Evolutionary conservation across 2,113 vertebrate species (phyloP).

Genomic region (Calyptommatus sinebrachiatus): DNA sequence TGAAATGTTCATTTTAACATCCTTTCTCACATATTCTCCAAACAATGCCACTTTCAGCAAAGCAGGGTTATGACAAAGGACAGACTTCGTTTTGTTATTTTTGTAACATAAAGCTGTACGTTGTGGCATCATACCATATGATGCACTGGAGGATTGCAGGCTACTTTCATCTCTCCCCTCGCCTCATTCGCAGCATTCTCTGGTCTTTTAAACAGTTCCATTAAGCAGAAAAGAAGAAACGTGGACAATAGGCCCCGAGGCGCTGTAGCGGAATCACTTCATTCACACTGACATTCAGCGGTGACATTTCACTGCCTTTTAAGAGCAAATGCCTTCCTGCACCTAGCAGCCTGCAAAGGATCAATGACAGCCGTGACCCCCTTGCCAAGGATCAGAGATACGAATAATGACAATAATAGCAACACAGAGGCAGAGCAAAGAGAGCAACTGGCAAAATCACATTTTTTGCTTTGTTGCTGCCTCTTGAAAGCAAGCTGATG

Average conservation of each 20-base stretch:
- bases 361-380: neutral
- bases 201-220: conserved; percentile 48
- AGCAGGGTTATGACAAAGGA: neutral
- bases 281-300: conserved; percentile 56
- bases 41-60: conserved; percentile 1
- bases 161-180: conserved; percentile 44
- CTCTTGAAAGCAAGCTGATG: neutral
- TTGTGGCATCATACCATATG: conserved; percentile 31
- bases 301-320: conserved; percentile 44
- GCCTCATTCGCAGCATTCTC: conserved; percentile 45
- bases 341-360: conserved; percentile 22
- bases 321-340: conserved; percentile 20
- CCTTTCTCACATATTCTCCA: neutral
- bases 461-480: neutral
- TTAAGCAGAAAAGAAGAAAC: conserved; percentile 42
- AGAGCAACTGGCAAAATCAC: neutral
- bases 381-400: conserved; percentile 5
- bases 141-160: neutral
- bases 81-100: conserved; percentile 16
- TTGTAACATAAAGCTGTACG: conserved; percentile 22
- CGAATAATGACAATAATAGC: neutral
- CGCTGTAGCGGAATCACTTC: conserved; percentile 1
- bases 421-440: neutral
- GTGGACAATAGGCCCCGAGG: conserved; percentile 44
- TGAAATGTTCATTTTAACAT: neutral